Evolutionary conservation across 2,113 vertebrate species (phyloP).

Genomic region (Cryptotis parvus): DNA sequence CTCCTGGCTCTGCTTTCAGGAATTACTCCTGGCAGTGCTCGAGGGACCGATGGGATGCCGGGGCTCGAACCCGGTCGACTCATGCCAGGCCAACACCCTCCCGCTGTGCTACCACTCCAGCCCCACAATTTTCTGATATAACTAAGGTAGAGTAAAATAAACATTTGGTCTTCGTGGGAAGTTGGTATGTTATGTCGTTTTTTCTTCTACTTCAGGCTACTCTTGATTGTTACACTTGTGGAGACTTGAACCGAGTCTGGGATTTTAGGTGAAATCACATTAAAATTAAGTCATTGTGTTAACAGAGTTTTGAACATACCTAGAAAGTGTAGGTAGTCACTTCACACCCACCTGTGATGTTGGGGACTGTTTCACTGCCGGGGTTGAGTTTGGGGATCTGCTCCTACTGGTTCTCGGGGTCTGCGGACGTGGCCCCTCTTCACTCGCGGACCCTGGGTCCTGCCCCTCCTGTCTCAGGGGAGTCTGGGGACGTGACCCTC

Average conservation of each 20-base stretch:
- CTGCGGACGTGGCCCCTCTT: too few relatives aligned
- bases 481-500: too few relatives aligned
- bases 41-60: too few relatives aligned
- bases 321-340: background rate
- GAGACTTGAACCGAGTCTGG: background rate
- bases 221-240: background rate
- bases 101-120: too few relatives aligned
- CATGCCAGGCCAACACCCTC: too few relatives aligned
- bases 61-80: too few relatives aligned
- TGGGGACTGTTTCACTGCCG: constrained; percentile 4
- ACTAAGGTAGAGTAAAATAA: constrained; percentile 19
- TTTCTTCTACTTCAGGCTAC: background rate
- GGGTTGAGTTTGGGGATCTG: constrained; percentile 10
- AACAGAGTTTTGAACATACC: background rate
- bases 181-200: background rate
- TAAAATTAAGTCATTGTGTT: constrained; percentile 1
- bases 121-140: constrained; percentile 24
- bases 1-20: too few relatives aligned
- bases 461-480: too few relatives aligned
- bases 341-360: background rate
- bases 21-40: too few relatives aligned
- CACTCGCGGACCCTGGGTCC: too few relatives aligned
- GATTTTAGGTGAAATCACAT: background rate
- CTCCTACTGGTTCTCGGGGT: background rate
- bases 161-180: constrained; percentile 1